Conservation (phyloP, 2,113 vertebrate species). For the Actinemys pallida region DNA sequence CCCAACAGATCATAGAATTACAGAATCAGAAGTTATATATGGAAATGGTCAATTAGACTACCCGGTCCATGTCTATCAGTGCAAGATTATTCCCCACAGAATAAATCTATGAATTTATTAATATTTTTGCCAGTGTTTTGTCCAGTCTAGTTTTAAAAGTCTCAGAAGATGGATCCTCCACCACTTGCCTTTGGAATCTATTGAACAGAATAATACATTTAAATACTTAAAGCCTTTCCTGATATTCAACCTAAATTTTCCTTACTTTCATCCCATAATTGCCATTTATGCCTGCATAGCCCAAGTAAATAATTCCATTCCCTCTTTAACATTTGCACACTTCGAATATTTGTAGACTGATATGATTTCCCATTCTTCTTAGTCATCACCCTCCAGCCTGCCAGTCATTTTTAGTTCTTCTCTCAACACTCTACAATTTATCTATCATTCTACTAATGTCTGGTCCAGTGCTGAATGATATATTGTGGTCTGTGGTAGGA, state of each 20-base stretch:
- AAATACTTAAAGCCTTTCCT: background rate
- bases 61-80: slow-evolving; percentile 44
- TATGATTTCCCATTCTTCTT: background rate
- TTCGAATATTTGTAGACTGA: background rate
- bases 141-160: slow-evolving; percentile 1
- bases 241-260: background rate
- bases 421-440: background rate
- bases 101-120: background rate
- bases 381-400: background rate
- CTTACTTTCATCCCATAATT: background rate
- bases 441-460: background rate
- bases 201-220: background rate
- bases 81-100: slow-evolving; percentile 34
- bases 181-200: background rate
- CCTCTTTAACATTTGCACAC: background rate
- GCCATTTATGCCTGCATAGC: background rate
- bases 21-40: slow-evolving; percentile 57
- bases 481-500: background rate
- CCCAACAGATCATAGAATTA: slow-evolving; percentile 52
- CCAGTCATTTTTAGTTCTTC: background rate
- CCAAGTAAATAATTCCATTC: background rate
- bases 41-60: slow-evolving; percentile 60
- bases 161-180: background rate
- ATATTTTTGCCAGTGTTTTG: slow-evolving; percentile 6
- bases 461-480: background rate